These are phyloP conservation scores for Acrobasis consociella DNA, from an alignment of 2,888 invertebrate genomes.

Conservation along the genomic window DNA sequence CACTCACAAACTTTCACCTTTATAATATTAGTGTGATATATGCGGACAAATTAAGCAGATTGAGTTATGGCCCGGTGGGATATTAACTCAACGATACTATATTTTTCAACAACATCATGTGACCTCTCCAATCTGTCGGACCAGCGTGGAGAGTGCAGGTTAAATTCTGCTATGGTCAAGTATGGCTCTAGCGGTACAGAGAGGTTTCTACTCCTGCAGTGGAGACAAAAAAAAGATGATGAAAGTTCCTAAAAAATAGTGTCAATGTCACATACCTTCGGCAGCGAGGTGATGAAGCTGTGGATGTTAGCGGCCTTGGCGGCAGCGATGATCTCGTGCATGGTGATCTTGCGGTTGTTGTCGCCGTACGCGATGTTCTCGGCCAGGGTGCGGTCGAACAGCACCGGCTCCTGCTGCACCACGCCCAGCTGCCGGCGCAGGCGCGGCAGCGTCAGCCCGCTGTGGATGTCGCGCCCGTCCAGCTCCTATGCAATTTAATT, in stretches of 20 bases:
- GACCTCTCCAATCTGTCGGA: too few species aligned
- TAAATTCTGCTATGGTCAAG: too few species aligned
- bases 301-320: constrained; percentile 92
- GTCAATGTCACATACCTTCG: constrained; percentile 70
- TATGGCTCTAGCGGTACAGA: too few species aligned
- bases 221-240: too few species aligned
- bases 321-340: constrained; percentile 88
- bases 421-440: constrained; percentile 90
- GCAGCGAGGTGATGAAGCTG: constrained; percentile 87
- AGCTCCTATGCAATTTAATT: constrained; percentile 58
- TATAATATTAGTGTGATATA: too few species aligned
- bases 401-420: constrained; percentile 92
- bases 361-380: constrained; percentile 95
- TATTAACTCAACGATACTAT: too few species aligned
- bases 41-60: too few species aligned
- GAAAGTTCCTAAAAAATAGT: background rate
- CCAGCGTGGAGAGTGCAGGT: too few species aligned
- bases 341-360: constrained; percentile 85
- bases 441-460: constrained; percentile 84
- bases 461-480: constrained; percentile 82
- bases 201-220: too few species aligned
- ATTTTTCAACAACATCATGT: too few species aligned
- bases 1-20: too few species aligned
- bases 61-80: too few species aligned
- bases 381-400: constrained; percentile 91